These are phyloP conservation scores for Chymomyza procnemis DNA, from an alignment of 2,888 invertebrate species.

Conservation along the genomic window DNA sequence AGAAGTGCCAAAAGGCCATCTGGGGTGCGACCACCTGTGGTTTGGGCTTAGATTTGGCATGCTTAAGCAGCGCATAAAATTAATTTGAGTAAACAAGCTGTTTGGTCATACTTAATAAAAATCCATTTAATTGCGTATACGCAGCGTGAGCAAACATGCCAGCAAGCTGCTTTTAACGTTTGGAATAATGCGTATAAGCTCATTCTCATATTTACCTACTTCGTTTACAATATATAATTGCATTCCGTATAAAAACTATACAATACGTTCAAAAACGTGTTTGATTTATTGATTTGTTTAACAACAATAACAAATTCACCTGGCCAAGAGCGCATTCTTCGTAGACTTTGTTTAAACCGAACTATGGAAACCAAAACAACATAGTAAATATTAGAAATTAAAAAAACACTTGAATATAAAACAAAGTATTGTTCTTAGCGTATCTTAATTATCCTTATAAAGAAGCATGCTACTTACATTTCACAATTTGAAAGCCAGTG, in stretches of 20 bases:
- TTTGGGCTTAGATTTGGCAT: conserved; percentile 31
- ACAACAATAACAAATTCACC: conserved; percentile 41
- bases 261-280: conserved; percentile 44
- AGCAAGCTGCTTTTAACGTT: background rate
- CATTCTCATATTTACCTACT: conserved; percentile 59
- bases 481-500: conserved; percentile 68
- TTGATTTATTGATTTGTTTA: background rate
- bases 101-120: background rate
- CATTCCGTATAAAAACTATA: conserved; percentile 63
- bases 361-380: conserved; percentile 35
- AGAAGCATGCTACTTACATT: conserved; percentile 76
- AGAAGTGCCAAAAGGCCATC: background rate
- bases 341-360: conserved; percentile 54
- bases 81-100: conserved; percentile 24
- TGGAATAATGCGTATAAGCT: background rate
- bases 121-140: background rate
- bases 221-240: conserved; percentile 53
- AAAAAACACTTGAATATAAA: background rate
- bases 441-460: background rate
- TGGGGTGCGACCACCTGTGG: background rate
- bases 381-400: conserved; percentile 2
- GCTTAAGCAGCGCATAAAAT: conserved; percentile 27
- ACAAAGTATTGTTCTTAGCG: background rate
- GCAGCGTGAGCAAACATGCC: background rate
- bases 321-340: conserved; percentile 63